Base-by-base conservation (phyloP, 2,888 invertebrate genomes). In the Augochlorella aurata region DNA sequence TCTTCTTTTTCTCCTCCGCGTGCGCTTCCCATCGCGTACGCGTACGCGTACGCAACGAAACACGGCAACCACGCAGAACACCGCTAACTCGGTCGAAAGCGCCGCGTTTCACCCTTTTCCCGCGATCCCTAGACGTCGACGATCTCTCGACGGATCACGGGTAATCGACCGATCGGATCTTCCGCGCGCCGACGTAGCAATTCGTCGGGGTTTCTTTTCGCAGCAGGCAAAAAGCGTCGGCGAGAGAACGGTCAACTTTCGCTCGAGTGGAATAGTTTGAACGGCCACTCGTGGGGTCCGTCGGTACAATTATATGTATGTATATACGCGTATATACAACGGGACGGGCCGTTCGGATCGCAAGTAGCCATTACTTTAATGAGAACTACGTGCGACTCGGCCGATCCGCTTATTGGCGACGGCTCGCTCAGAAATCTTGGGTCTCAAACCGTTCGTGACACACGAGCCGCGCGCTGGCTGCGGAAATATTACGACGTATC, bases 361-460 rank as follows among this genome's bases (percentile, higher is more conserved):
- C 87, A 87, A 89, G 89, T 88, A 90, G 89, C 86, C 84, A 88
- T 90, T 89, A 90, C 86, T 92, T 89, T 89, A 90, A 92, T 88
- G 90, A 91, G 89, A 89, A 85, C 79, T 90, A 86, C 86, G 84
- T 77, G 83, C 74, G 75, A 80, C 74, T 85, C 69, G 70, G 82
- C 72, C 82, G 85, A 85, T 81, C 44, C 84, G 83, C 86, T 81
- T 87, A 82, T 87, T 88, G 86, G 82, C 82, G 82, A 77, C 86
- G 85, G 85, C 78, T 79, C 68, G 81, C 72, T 81, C 78, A 24
- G 73, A 81, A 79, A 81, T 81, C 81, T 77, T 79, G 81, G 77
- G 83, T 83, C 85, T 79, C 72, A 83, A 87, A 82, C 80, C 81
- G 84, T 85, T 78, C 83, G 83, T 76, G 81, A 81, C 79, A 70